Evolutionary conservation across 2,113 vertebrate genomes (phyloP).

Genomic region (Urocitellus parryii): DNA sequence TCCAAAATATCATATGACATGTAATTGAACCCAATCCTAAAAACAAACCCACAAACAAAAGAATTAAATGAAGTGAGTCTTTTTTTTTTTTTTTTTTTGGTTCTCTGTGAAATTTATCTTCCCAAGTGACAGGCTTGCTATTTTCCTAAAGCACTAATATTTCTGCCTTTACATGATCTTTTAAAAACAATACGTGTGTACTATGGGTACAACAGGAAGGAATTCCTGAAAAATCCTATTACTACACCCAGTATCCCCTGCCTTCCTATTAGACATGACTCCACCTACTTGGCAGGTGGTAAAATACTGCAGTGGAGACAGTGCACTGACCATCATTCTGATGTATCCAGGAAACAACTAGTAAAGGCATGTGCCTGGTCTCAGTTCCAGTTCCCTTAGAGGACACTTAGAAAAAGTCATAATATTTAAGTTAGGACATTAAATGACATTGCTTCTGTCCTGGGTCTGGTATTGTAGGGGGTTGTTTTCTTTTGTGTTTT

Average conservation of each 20-base stretch:
- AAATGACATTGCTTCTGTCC: neutral
- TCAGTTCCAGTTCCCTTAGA: neutral
- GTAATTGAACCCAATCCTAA: neutral
- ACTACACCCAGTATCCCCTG: neutral
- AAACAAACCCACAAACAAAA: neutral
- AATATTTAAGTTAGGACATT: neutral
- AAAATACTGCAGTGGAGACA: neutral
- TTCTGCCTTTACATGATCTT: neutral
- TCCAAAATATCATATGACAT: neutral
- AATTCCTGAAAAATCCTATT: neutral
- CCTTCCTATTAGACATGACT: neutral
- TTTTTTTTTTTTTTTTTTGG: neutral
- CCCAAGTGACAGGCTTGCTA: neutral
- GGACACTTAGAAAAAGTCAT: neutral
- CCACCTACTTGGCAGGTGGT: neutral
- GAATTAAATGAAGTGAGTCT: neutral
- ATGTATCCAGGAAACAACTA: neutral
- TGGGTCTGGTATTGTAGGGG: neutral
- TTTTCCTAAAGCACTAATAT: neutral
- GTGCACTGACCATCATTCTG: neutral
- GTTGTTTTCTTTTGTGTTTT: neutral
- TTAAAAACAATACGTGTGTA: neutral
- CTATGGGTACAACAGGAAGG: neutral
- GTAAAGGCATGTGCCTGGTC: neutral
- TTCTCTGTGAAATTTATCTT: neutral